A percentile compares a stretch with the other conserved stretches of the same genome.
Conservation (phyloP, 2,113 vertebrate genomes). For the Nothoprocta perdicaria region DNA sequence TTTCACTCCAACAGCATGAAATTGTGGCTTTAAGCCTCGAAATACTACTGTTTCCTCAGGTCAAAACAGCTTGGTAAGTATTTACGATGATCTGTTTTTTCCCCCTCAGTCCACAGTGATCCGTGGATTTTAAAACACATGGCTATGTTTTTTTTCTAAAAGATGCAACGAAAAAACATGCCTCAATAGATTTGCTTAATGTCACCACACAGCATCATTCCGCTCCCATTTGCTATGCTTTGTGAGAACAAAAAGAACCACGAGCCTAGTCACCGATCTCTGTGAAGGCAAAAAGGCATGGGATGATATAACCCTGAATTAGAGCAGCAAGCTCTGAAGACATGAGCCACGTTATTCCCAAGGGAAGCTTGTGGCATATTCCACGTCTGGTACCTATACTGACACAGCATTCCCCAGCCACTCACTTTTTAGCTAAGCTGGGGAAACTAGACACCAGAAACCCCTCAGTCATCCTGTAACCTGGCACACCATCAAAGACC, state of each 20-base stretch:
- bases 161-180: background rate
- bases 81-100: background rate
- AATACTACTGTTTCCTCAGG: background rate
- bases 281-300: background rate
- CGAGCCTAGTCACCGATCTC: background rate
- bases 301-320: background rate
- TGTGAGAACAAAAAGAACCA: background rate
- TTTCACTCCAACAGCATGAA: background rate
- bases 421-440: slow-evolving; percentile 21
- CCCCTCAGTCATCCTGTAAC: slow-evolving; percentile 51
- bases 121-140: background rate
- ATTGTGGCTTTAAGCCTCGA: background rate
- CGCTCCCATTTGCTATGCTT: background rate
- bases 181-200: background rate
- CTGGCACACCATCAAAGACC: slow-evolving; percentile 50
- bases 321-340: background rate
- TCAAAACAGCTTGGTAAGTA: background rate
- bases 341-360: background rate
- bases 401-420: background rate
- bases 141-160: rapidly evolving
- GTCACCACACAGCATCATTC: background rate
- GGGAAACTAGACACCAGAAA: slow-evolving; percentile 48
- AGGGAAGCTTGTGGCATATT: background rate
- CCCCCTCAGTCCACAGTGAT: background rate
- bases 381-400: background rate